Conservation (phyloP, 2,888 invertebrate genomes). For the Habrosyne pyritoides region DNA sequence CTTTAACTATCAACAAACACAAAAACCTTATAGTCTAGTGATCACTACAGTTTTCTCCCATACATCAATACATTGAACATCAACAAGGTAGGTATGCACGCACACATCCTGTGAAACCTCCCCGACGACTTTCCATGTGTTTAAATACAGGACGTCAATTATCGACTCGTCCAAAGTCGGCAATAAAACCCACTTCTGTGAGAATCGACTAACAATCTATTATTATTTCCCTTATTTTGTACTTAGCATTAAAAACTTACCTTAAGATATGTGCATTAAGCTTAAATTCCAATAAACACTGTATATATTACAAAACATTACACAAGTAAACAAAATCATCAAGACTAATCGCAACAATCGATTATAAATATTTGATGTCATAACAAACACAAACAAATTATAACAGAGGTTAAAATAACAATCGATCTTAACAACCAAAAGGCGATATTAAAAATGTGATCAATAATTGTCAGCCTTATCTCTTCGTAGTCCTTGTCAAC, state of each 20-base stretch:
- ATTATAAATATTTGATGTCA: not conserved
- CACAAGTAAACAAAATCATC: too few relatives aligned
- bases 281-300: too few relatives aligned
- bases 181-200: conserved; percentile 6
- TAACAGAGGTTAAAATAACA: not conserved
- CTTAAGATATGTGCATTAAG: too few relatives aligned
- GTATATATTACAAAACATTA: too few relatives aligned
- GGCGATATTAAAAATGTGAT: conserved; percentile 11
- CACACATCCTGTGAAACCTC: conserved; percentile 40
- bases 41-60: conserved; percentile 26
- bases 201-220: conserved; percentile 1
- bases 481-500: conserved; percentile 23
- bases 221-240: not conserved
- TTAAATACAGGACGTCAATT: conserved; percentile 28
- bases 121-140: conserved; percentile 38
- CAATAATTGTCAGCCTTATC: conserved; percentile 27
- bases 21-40: not conserved
- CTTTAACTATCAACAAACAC: not conserved
- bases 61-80: conserved; percentile 7
- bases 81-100: conserved; percentile 17
- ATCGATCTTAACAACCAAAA: not conserved
- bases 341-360: too few relatives aligned
- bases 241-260: too few relatives aligned
- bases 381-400: not conserved
- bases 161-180: conserved; percentile 11